A percentile compares a stretch with the other conserved stretches of the same genome.
phyloP scores from a whole-genome alignment of 2,888 invertebrate genomes.

The Tenthredo livida region DNA sequence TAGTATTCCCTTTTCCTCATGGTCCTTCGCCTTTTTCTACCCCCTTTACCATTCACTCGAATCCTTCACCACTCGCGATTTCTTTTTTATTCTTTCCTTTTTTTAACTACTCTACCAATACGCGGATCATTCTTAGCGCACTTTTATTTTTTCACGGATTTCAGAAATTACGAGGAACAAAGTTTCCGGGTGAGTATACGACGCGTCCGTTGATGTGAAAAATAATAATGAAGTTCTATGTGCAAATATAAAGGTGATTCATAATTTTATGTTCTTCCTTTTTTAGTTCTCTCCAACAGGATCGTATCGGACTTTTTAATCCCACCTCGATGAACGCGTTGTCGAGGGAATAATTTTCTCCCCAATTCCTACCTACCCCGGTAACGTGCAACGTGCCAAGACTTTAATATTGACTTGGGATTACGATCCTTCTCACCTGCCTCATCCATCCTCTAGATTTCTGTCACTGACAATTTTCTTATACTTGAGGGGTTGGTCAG shows the following conservation, averaged over 20 bases:
- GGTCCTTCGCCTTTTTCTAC: background rate
- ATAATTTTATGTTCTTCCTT: background rate
- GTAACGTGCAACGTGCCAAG: background rate
- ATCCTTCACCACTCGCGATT: background rate
- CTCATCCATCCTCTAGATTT: slow-evolving; percentile 33
- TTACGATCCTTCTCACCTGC: slow-evolving; percentile 25
- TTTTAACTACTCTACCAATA: background rate
- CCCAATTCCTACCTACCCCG: background rate
- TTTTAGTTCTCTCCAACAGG: background rate
- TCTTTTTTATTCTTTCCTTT: background rate
- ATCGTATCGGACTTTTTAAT: slow-evolving; percentile 6
- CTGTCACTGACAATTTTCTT: slow-evolving; percentile 21
- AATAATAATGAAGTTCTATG: background rate
- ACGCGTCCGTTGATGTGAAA: no score
- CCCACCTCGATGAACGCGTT: background rate
- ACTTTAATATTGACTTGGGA: slow-evolving; percentile 10
- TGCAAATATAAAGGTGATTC: background rate
- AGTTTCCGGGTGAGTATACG: background rate
- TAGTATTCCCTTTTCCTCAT: background rate
- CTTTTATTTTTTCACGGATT: background rate
- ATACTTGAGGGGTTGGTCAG: background rate
- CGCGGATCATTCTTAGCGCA: background rate
- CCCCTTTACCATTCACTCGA: background rate
- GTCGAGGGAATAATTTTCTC: background rate
- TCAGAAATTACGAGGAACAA: background rate